A percentile compares a stretch with the other conserved stretches of the same genome.
These are phyloP conservation scores for Larimichthys crocea DNA, from an alignment of 2,113 vertebrate species.

Conservation along the genomic window DNA sequence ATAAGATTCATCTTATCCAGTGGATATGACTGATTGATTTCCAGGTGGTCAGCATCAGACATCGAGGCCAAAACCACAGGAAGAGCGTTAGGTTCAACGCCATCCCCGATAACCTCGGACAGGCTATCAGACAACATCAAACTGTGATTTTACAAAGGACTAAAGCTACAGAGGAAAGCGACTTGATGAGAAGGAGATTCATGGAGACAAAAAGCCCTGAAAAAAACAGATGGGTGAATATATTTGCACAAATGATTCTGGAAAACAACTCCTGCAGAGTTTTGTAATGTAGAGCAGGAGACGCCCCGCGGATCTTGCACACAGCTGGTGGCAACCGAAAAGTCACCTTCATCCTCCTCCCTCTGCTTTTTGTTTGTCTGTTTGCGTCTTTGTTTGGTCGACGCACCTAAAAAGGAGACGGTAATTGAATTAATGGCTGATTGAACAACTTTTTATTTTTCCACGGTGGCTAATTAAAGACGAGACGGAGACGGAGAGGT, in stretches of 20 bases:
- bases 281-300: slow-evolving; percentile 15
- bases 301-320: slow-evolving; percentile 35
- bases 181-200: neutral
- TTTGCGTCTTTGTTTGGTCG: slow-evolving; percentile 41
- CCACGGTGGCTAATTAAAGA: slow-evolving; percentile 45
- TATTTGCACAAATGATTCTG: slow-evolving; percentile 3
- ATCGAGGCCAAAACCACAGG: no score
- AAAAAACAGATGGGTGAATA: neutral
- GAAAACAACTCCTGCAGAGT: slow-evolving; percentile 28
- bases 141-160: no score
- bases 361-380: slow-evolving; percentile 44
- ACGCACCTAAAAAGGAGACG: slow-evolving; percentile 44
- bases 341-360: slow-evolving; percentile 61
- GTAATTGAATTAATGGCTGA: slow-evolving; percentile 59
- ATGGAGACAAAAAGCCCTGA: neutral
- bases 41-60: no score
- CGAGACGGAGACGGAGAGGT: slow-evolving; percentile 22
- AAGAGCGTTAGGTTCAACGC: no score
- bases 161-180: neutral
- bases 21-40: no score
- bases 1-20: no score
- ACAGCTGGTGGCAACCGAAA: slow-evolving; percentile 33
- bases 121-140: no score
- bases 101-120: no score
- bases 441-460: slow-evolving; percentile 53